Evolutionary conservation across 2,113 vertebrate species (phyloP).

Genomic region (Phalacrocorax pelagicus): DNA sequence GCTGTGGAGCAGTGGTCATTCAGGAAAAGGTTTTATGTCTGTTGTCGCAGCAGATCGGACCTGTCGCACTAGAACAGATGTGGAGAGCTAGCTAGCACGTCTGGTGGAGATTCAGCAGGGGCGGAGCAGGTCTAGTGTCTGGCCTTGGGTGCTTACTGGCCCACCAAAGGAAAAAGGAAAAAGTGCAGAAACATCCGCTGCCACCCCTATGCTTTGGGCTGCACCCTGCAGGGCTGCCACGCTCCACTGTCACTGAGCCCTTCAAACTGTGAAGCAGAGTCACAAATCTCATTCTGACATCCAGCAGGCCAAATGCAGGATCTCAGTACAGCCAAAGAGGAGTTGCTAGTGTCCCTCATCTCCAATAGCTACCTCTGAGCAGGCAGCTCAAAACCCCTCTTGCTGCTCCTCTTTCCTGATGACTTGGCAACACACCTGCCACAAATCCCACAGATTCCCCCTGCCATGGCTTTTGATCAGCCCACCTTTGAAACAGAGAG

Average conservation of each 20-base stretch:
- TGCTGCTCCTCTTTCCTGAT: background rate
- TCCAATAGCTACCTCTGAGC: background rate
- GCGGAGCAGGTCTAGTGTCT: background rate
- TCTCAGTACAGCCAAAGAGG: background rate
- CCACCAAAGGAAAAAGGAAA: background rate
- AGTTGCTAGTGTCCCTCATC: background rate
- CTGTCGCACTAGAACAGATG: background rate
- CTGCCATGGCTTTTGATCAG: background rate
- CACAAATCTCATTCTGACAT: background rate
- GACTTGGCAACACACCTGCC: background rate
- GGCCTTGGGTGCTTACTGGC: background rate
- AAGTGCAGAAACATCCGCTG: background rate
- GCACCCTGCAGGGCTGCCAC: background rate
- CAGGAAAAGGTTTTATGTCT: background rate
- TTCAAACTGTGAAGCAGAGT: background rate
- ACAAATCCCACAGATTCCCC: background rate
- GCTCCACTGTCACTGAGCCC: background rate
- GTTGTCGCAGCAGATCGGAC: background rate
- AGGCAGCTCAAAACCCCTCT: background rate
- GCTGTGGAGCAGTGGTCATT: background rate
- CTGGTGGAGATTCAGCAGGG: background rate
- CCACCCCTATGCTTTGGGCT: background rate
- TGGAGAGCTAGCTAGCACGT: background rate
- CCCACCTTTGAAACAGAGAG: background rate
- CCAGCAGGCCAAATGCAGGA: background rate